phyloP scores from a whole-genome alignment of 2,888 invertebrate species.

The Metopia argyrocephala region DNA sequence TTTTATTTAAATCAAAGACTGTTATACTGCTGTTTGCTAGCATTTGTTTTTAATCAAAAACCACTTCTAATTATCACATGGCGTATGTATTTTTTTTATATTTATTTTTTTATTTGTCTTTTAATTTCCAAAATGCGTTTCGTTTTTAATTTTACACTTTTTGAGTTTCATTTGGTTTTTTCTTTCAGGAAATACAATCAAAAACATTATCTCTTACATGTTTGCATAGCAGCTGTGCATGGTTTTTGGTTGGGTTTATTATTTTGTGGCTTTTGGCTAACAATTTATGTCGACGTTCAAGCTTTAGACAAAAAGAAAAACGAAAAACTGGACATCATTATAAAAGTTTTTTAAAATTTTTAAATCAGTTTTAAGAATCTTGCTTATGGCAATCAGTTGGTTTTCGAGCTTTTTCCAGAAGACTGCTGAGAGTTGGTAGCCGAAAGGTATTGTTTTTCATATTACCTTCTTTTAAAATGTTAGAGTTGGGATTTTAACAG shows the following conservation, averaged over 20 bases:
- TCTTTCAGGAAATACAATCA: no score
- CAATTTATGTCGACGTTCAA: conserved; percentile 34
- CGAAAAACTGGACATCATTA: no score
- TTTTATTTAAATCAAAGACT: background rate
- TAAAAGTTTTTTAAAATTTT: no score
- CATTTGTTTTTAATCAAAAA: background rate
- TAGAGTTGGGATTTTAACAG: no score
- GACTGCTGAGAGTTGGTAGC: no score
- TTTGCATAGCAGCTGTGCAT: background rate
- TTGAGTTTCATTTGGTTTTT: no score
- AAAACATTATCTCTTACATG: no score
- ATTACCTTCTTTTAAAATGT: no score
- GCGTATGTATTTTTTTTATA: background rate
- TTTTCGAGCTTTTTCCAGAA: no score
- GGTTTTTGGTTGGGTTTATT: background rate
- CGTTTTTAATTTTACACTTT: background rate
- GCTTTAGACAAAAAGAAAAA: conserved; percentile 19
- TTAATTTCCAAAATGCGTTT: background rate
- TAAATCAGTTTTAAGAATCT: no score
- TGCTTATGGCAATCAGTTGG: no score
- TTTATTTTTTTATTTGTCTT: background rate
- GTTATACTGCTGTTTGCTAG: background rate
- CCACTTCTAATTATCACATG: background rate
- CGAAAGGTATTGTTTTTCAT: no score
- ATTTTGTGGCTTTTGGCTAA: conserved; percentile 41